Evolutionary conservation across 2,888 invertebrate genomes (phyloP).

Genomic region (Lymantria dispar): DNA sequence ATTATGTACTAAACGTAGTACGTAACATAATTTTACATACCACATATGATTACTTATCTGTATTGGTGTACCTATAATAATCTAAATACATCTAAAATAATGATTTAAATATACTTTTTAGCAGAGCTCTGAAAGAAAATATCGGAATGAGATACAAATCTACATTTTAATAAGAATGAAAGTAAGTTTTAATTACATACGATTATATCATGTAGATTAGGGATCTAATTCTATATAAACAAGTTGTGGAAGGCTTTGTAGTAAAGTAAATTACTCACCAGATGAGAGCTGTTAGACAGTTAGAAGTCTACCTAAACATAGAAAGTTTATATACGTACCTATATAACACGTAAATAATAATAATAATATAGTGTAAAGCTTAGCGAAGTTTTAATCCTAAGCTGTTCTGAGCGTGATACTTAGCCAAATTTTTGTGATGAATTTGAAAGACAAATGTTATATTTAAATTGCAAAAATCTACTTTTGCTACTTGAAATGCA

Average conservation of each 20-base stretch:
- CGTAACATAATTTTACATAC: background rate
- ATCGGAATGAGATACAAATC: slow-evolving; percentile 3
- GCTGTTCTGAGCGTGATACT: slow-evolving; percentile 48
- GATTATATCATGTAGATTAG: background rate
- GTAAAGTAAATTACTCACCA: slow-evolving; percentile 22
- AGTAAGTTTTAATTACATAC: background rate
- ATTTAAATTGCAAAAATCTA: slow-evolving; percentile 19
- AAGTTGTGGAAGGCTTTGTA: background rate
- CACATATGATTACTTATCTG: slow-evolving; percentile 12
- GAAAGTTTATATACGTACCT: slow-evolving; percentile 25
- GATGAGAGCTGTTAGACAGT: slow-evolving; percentile 8
- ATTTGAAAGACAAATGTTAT: slow-evolving; percentile 4
- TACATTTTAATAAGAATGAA: slow-evolving; percentile 26
- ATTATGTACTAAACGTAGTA: background rate
- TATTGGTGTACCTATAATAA: slow-evolving; percentile 7
- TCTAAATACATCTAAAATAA: slow-evolving; percentile 13
- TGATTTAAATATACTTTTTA: slow-evolving; percentile 2
- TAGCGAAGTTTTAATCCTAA: slow-evolving; percentile 45
- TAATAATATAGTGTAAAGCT: slow-evolving; percentile 46
- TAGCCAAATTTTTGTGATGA: slow-evolving; percentile 35
- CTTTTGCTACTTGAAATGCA: slow-evolving; percentile 17
- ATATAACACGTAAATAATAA: slow-evolving; percentile 6
- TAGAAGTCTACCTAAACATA: slow-evolving; percentile 9
- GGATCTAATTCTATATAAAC: slow-evolving; percentile 19
- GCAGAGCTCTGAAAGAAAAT: slow-evolving; percentile 6